Evolutionary conservation across 2,797 vertebrate species (phyloP).

Genomic region (Scolopax bukidnonensis): DNA sequence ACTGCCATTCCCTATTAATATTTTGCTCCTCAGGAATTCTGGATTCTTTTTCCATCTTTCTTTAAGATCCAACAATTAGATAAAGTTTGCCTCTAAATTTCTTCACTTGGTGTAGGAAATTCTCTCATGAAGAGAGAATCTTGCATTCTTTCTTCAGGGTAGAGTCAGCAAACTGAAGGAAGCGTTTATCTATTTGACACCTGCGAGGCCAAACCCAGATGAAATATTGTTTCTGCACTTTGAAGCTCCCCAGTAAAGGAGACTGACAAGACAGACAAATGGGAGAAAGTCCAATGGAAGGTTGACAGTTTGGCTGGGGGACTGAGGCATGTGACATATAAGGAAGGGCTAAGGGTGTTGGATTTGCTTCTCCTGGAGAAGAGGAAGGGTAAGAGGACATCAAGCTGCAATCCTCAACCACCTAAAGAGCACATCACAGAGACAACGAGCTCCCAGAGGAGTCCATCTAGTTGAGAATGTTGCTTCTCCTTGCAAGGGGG

Average conservation of each 20-base stretch:
- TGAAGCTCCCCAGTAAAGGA: background rate
- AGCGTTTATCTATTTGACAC: background rate
- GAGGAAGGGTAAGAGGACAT: background rate
- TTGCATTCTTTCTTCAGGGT: background rate
- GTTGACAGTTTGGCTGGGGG: background rate
- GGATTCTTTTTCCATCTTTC: background rate
- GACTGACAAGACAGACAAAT: background rate
- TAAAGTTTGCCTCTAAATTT: background rate
- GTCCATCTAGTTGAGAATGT: background rate
- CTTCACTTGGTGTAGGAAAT: background rate
- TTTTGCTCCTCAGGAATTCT: background rate
- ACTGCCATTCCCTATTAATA: background rate
- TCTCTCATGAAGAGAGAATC: background rate
- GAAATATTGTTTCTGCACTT: background rate
- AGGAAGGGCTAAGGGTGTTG: background rate
- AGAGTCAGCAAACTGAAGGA: background rate
- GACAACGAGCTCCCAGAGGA: background rate
- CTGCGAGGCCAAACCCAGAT: background rate
- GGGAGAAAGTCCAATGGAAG: background rate
- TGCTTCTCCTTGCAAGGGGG: background rate
- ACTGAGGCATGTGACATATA: background rate
- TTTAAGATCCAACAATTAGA: background rate
- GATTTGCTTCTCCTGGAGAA: background rate
- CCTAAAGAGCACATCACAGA: background rate
- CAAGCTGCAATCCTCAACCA: background rate